A percentile compares a stretch with the other conserved stretches of the same genome.
Conservation (phyloP, 1,140 invertebrate genomes). For the Scylla paramamosain region DNA sequence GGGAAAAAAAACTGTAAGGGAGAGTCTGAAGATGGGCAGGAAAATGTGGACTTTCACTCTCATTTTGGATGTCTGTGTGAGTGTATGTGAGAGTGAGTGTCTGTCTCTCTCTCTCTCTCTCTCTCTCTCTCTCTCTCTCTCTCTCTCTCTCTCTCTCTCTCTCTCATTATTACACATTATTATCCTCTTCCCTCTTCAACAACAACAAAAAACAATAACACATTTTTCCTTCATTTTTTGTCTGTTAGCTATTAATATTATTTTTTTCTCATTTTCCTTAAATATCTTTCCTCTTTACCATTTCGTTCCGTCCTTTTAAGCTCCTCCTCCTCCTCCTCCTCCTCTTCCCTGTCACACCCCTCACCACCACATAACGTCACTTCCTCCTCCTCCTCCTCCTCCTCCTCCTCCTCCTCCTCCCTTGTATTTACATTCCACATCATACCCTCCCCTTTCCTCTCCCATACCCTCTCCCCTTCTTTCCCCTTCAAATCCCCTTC, state of each 20-base stretch:
- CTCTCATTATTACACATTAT: background rate
- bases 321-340: background rate
- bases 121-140: background rate
- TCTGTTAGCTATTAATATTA: background rate
- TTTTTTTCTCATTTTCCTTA: background rate
- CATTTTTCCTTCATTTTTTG: conserved; percentile 2
- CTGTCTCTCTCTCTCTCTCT: background rate
- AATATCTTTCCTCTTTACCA: background rate
- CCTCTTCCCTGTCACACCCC: background rate
- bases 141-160: conserved; percentile 35
- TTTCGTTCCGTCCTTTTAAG: background rate
- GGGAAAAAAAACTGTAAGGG: background rate
- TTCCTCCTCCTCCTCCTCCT: background rate
- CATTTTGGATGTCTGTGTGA: background rate
- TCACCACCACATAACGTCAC: too few relatives aligned
- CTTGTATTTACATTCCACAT: too few relatives aligned
- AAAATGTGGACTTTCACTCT: background rate
- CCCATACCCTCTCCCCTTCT: background rate
- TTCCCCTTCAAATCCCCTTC: background rate
- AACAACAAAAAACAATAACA: background rate
- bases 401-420: background rate
- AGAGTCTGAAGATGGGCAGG: too few relatives aligned
- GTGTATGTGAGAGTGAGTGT: too few relatives aligned
- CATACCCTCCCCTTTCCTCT: background rate
- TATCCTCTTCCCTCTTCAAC: background rate